Evolutionary conservation across 1,140 invertebrate genomes (phyloP).

Genomic region (Aphelinus certus): DNA sequence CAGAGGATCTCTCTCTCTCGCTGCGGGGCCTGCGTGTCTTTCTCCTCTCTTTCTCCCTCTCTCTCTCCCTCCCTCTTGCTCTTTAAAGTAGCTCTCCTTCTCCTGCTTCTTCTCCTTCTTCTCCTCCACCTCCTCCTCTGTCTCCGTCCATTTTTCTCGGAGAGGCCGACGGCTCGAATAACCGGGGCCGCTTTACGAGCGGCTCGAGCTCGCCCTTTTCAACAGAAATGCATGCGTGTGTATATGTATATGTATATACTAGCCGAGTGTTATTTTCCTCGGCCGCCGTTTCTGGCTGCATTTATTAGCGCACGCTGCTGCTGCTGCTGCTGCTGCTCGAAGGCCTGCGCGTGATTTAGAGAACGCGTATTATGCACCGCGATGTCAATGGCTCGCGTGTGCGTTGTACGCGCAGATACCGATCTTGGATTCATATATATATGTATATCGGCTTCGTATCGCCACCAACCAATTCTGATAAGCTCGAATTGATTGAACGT

Average conservation of each 20-base stretch:
- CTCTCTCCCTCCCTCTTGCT: neutral
- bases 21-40: neutral
- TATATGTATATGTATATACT: too few relatives aligned
- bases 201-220: constrained; percentile 12
- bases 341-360: too few relatives aligned
- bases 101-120: neutral
- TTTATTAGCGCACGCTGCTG: constrained; percentile 7
- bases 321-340: too few relatives aligned
- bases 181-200: constrained; percentile 23
- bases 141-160: constrained; percentile 29
- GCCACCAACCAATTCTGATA: too few relatives aligned
- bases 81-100: neutral
- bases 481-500: too few relatives aligned
- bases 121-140: neutral
- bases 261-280: too few relatives aligned
- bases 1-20: neutral
- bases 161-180: constrained; percentile 17
- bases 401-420: too few relatives aligned
- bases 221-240: constrained; percentile 7
- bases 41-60: neutral
- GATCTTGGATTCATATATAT: too few relatives aligned
- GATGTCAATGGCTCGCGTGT: too few relatives aligned
- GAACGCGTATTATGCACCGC: too few relatives aligned
- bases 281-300: neutral
- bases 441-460: too few relatives aligned